Percentiles rank a stretch among this genome's conserved stretches.
Conservation (phyloP, 1,140 invertebrate genomes). For the Hyphantria cunea region DNA sequence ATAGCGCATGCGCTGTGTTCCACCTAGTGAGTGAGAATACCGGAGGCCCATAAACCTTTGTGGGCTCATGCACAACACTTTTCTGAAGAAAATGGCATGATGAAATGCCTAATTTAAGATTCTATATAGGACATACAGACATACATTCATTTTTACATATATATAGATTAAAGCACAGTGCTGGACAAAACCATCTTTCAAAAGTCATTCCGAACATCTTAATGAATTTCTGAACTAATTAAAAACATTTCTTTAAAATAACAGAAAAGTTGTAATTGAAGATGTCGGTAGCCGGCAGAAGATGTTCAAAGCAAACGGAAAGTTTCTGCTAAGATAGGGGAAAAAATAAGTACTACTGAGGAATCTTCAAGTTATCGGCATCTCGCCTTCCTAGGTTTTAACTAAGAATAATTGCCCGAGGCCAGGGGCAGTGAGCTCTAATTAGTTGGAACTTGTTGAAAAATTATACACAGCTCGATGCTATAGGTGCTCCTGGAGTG, state of each 20-base stretch:
- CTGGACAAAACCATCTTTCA: no score
- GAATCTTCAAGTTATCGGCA: slow-evolving; percentile 33
- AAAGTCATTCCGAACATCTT: no score
- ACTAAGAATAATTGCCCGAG: slow-evolving; percentile 40
- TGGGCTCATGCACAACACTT: no score
- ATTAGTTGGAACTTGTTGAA: slow-evolving; percentile 49
- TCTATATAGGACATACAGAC: no score
- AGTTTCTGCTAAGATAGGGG: background rate
- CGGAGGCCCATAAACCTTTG: no score
- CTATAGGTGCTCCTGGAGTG: slow-evolving; percentile 12
- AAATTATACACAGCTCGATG: slow-evolving; percentile 38
- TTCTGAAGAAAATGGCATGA: no score
- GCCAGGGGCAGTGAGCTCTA: slow-evolving; percentile 37
- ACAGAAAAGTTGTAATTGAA: slow-evolving; percentile 1
- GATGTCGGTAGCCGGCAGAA: background rate
- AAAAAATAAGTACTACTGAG: slow-evolving; percentile 21
- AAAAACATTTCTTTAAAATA: slow-evolving; percentile 8
- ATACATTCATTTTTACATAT: no score
- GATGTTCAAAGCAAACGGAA: background rate
- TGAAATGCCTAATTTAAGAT: no score
- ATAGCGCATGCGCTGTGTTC: no score
- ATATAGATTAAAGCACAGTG: no score
- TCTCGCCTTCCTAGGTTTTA: slow-evolving; percentile 37
- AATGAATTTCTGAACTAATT: background rate
- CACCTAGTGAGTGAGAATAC: no score